Percentiles rank a stretch among this genome's conserved stretches.
phyloP scores from a whole-genome alignment of 2,888 invertebrate genomes.

The Hydraecia micacea region DNA sequence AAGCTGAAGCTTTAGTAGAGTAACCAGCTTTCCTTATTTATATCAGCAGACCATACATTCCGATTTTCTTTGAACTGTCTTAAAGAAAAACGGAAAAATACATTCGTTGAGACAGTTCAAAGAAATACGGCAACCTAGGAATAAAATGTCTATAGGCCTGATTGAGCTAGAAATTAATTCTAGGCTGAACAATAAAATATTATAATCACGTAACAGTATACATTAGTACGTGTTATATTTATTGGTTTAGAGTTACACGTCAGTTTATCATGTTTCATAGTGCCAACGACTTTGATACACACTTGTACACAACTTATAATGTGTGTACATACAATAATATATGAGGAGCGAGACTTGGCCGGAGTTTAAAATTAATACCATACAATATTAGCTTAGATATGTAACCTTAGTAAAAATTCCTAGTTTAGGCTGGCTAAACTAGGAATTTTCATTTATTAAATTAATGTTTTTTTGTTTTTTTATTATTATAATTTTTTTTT shows the following conservation, averaged over 20 bases:
- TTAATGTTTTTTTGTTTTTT: too few relatives aligned
- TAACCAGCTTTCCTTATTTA: constrained; percentile 17
- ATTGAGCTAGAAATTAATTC: constrained; percentile 1
- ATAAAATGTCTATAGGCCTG: not conserved
- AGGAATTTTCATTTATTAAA: too few relatives aligned
- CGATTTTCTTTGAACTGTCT: not conserved
- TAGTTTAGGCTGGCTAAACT: too few relatives aligned
- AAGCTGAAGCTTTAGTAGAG: not conserved
- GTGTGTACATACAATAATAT: not conserved
- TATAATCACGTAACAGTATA: constrained; percentile 38
- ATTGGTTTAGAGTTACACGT: constrained; percentile 39
- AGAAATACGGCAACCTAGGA: not conserved
- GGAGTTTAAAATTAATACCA: not conserved
- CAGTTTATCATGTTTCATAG: constrained; percentile 55
- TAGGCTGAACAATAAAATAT: not conserved
- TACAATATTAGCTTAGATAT: not conserved
- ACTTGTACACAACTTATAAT: constrained; percentile 29
- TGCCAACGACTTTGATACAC: constrained; percentile 26
- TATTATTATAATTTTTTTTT: too few relatives aligned
- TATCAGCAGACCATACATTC: not conserved
- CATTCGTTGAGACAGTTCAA: not conserved
- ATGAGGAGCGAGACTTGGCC: constrained; percentile 1
- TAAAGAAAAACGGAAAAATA: constrained; percentile 17
- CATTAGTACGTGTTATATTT: constrained; percentile 48
- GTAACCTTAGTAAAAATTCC: not conserved